phyloP scores from a whole-genome alignment of 2,113 vertebrate species.

The Eclectus roratus region DNA sequence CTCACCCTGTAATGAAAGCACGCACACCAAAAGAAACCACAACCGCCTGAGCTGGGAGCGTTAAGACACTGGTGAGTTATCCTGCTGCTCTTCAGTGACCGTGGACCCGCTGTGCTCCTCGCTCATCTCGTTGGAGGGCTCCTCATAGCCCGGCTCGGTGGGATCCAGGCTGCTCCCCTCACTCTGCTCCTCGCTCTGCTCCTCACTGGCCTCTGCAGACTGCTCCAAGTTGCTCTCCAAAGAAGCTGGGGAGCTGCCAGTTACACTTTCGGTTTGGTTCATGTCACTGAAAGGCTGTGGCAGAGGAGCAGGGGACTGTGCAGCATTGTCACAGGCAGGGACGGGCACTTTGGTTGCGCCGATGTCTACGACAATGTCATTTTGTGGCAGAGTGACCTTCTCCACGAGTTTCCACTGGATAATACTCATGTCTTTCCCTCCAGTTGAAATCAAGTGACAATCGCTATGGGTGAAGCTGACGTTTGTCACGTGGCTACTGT shows the following conservation, averaged over 20 bases:
- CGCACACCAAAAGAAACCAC: constrained; percentile 51
- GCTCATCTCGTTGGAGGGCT: constrained; percentile 62
- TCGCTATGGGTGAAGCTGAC: constrained; percentile 93
- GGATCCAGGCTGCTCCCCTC: constrained; percentile 74
- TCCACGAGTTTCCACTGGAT: constrained; percentile 96
- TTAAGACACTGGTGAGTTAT: constrained; percentile 58
- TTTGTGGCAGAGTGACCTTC: constrained; percentile 78
- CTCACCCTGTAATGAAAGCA: constrained; percentile 68
- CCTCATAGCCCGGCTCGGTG: constrained; percentile 18
- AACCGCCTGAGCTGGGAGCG: neutral
- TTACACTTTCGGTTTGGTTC: constrained; percentile 55
- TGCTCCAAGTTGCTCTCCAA: constrained; percentile 74
- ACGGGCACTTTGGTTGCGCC: constrained; percentile 58
- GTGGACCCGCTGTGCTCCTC: constrained; percentile 62
- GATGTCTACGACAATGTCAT: constrained; percentile 70
- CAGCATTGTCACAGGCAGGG: constrained; percentile 49
- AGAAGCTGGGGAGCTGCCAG: constrained; percentile 58
- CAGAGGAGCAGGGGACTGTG: constrained; percentile 31
- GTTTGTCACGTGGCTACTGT: constrained; percentile 99
- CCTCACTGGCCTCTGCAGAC: constrained; percentile 47
- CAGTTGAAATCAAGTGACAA: constrained; percentile 93
- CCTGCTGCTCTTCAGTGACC: constrained; percentile 49
- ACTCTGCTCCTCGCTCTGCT: constrained; percentile 72
- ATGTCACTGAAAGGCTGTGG: constrained; percentile 45
- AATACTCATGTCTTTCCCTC: constrained; percentile 97